Evolutionary conservation across 2,888 invertebrate genomes (phyloP), one percentile per base, ranked within the genome.

Genomic region (Melanotus villosus): DNA sequence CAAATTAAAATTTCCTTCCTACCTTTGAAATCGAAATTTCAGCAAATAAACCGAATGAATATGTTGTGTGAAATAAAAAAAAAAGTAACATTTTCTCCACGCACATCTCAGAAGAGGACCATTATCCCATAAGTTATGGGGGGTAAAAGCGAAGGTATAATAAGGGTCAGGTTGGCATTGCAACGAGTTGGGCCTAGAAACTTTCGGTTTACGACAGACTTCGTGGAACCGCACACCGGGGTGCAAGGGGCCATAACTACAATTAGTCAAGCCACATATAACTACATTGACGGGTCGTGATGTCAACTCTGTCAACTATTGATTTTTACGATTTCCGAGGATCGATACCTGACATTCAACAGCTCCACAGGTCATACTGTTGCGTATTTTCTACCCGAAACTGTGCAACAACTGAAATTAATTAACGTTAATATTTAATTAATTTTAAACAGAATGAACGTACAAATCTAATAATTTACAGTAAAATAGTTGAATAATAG

Each of bases 211-310:
- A 82, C 82, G 82, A 80, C 79, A 82, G 82, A 82, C 82, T 82
- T 82, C 82, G 81, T 78, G 81, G 82, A 82, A 82, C 82, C 81
- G 75, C 75, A 69, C 80, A 47, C 71, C 79, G 75, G 80, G 80
- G 80, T 79, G 80, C 72, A 75, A 73, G 73, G 75, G 75, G 66
- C 78, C 78, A 74, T 78, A 78, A 76, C 78, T 76, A 78, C 80
- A 81, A 82, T 82, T 81, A 80, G 81, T 81, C 81, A 81, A 80
- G 81, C 79, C 76, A 78, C 78, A 79, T 81, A 79, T 79, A 80
- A 80, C 74, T 64, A 65, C 76, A 76, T 77, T 78, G 80, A 80
- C 79, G 75, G 77, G 77, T 76, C 76, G 76, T 77, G 79, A 80
- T 81, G 82, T 81, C 81, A 81, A 80, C 79, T 78, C 79, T 80